These are phyloP conservation scores for Mesitornis unicolor DNA, from an alignment of 2,113 vertebrate genomes.

Conservation along the genomic window DNA sequence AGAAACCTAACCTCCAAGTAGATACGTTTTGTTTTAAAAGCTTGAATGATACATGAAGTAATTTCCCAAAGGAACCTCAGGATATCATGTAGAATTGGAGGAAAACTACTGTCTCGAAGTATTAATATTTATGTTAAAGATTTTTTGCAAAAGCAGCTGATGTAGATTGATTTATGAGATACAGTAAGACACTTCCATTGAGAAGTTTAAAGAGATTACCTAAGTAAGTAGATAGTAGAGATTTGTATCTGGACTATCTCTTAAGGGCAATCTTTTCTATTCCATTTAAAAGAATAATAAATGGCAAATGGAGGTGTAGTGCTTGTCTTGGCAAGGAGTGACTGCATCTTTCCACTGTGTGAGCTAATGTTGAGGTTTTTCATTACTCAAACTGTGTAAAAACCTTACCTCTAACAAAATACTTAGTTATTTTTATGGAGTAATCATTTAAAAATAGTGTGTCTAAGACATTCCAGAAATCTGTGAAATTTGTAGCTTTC, in stretches of 20 bases:
- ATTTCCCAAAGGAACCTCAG: conserved; percentile 23
- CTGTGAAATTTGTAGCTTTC: conserved; percentile 50
- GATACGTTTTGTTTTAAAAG: background rate
- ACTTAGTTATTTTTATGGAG: conserved; percentile 29
- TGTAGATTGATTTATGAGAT: conserved; percentile 39
- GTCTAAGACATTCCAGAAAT: conserved; percentile 50
- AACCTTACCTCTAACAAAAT: conserved; percentile 20
- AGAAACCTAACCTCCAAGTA: background rate
- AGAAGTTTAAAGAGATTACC: conserved; percentile 23
- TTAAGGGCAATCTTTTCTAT: conserved; percentile 41
- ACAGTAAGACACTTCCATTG: background rate
- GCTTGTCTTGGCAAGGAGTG: background rate
- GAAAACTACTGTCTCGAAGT: background rate
- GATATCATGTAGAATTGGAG: background rate
- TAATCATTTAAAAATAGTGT: conserved; percentile 47
- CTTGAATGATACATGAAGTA: conserved; percentile 18
- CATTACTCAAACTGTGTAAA: conserved; percentile 33
- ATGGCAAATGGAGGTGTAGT: conserved; percentile 7
- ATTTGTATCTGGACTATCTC: conserved; percentile 45
- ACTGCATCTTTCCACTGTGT: background rate
- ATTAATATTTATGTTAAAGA: conserved; percentile 50
- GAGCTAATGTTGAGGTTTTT: background rate
- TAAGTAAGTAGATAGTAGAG: conserved; percentile 30
- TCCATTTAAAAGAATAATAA: conserved; percentile 44
- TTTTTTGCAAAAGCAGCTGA: conserved; percentile 20